Conservation (phyloP, 2,797 vertebrate species). For the Lerista edwardsae region DNA sequence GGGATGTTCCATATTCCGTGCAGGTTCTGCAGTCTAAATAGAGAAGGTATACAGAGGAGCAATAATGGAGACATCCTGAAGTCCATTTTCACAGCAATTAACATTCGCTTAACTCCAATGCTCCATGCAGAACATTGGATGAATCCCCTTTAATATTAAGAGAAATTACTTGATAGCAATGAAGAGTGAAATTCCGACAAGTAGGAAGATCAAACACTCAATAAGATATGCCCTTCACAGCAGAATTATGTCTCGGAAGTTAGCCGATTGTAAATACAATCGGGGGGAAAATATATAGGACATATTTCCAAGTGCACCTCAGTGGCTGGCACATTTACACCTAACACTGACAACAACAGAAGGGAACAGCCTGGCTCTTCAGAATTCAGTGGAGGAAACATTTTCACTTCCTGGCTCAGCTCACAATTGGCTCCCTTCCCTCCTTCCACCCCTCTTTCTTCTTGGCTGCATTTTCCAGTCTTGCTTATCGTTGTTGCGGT, state of each 20-base stretch:
- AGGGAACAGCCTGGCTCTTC: constrained; percentile 47
- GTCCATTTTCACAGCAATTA: constrained; percentile 44
- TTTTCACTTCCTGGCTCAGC: not conserved
- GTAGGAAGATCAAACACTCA: constrained; percentile 54
- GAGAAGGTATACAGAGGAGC: not conserved
- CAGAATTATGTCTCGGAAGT: constrained; percentile 44
- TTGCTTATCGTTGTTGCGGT: constrained; percentile 35
- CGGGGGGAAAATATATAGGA: constrained; percentile 35
- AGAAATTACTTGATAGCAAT: constrained; percentile 44
- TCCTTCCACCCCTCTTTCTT: constrained; percentile 16
- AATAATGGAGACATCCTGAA: constrained; percentile 20
- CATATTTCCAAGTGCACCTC: constrained; percentile 46
- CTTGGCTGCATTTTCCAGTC: constrained; percentile 16
- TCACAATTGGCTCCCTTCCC: constrained; percentile 9
- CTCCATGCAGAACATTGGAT: constrained; percentile 21
- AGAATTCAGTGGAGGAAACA: constrained; percentile 26
- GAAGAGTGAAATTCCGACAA: constrained; percentile 28
- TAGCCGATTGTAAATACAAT: constrained; percentile 54
- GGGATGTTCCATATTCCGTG: too few species aligned
- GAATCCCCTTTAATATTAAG: constrained; percentile 24
- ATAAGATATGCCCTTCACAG: constrained; percentile 49
- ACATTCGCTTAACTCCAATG: not conserved
- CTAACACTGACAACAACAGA: constrained; percentile 43
- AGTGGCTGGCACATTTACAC: constrained; percentile 20
- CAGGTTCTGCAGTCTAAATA: not conserved